A percentile compares a stretch with the other conserved stretches of the same genome.
Conservation (phyloP, 2,797 vertebrate species). For the Emys orbicularis region DNA sequence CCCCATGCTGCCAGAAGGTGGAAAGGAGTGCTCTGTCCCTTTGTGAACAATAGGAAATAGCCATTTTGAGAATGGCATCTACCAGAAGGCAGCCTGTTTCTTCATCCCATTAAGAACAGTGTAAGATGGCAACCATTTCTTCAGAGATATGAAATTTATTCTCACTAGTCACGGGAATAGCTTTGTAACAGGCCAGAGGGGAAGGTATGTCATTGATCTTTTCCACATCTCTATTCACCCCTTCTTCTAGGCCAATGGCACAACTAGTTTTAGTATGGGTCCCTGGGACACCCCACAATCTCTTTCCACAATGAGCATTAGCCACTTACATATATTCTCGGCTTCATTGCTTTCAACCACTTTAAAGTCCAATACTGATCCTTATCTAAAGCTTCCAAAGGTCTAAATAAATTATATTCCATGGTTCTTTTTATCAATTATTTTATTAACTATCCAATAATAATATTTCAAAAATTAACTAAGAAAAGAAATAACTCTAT, state of each 20-base stretch:
- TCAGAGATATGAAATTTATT: background rate
- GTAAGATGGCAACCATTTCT: background rate
- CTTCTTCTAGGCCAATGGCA: background rate
- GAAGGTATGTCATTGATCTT: background rate
- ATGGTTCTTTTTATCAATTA: background rate
- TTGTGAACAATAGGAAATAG: background rate
- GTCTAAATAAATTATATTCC: background rate
- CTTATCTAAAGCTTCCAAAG: background rate
- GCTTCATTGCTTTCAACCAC: background rate
- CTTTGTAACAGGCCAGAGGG: background rate
- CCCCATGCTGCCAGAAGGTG: background rate
- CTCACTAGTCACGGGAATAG: background rate
- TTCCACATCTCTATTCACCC: background rate
- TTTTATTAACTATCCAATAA: background rate
- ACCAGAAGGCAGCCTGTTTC: background rate
- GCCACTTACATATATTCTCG: background rate
- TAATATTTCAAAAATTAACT: slow-evolving; percentile 30
- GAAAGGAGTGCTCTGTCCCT: background rate
- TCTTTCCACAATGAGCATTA: background rate
- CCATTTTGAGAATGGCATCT: background rate
- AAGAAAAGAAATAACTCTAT: slow-evolving; percentile 1
- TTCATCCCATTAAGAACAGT: background rate
- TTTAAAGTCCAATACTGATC: background rate
- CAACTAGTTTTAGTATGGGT: background rate
- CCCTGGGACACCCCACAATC: background rate